Conservation (phyloP, 53 echinoderm and acorn worm species). For the Apostichopus leukothele region DNA sequence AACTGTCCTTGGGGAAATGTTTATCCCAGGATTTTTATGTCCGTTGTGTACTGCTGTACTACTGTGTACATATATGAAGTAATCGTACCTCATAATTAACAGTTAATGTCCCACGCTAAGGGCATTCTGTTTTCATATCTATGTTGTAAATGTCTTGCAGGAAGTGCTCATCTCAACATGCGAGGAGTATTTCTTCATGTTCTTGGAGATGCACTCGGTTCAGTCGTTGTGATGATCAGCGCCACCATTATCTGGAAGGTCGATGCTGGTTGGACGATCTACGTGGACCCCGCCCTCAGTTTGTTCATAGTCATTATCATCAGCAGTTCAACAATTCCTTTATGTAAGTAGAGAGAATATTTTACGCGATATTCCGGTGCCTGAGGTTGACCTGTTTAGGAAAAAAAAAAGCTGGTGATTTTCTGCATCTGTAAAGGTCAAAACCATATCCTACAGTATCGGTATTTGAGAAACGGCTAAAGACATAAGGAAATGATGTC, state of each 20-base stretch:
- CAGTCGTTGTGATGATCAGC: conserved; percentile 92
- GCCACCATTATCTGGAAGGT: conserved; percentile 70
- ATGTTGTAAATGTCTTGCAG: conserved; percentile 27
- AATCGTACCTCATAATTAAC: not conserved
- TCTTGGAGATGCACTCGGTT: conserved; percentile 88
- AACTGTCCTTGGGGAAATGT: too few relatives aligned
- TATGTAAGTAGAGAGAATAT: conserved; percentile 67
- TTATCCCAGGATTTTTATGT: too few relatives aligned
- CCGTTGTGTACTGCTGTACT: not conserved
- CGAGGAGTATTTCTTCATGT: conserved; percentile 91
- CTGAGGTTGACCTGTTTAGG: too few relatives aligned
- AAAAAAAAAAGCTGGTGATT: too few relatives aligned
- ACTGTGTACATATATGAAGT: not conserved
- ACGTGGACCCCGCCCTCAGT: conserved; percentile 88
- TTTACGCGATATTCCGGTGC: too few relatives aligned
- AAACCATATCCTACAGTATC: too few relatives aligned
- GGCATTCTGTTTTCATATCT: not conserved
- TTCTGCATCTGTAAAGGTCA: too few relatives aligned
- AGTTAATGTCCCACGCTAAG: not conserved
- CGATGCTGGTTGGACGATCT: conserved; percentile 61
- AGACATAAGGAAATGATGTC: too few relatives aligned
- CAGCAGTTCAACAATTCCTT: conserved; percentile 69
- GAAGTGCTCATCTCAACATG: conserved; percentile 85
- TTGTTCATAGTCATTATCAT: conserved; percentile 85
- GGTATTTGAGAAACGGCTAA: too few relatives aligned